Conservation (phyloP, 2,113 vertebrate species). For the Micronycteris hirsuta region DNA sequence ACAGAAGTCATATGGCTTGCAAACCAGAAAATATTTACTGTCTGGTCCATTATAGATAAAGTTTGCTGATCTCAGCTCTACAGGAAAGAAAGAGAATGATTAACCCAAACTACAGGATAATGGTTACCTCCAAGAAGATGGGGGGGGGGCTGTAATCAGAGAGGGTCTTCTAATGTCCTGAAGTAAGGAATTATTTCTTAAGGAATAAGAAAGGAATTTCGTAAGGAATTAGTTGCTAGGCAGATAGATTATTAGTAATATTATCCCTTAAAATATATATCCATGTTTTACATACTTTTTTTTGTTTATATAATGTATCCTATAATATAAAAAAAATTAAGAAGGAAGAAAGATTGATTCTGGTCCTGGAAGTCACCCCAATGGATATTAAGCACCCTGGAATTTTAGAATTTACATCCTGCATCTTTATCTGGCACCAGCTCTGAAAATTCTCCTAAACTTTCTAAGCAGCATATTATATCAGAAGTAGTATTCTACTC, state of each 20-base stretch:
- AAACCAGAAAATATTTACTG: not conserved
- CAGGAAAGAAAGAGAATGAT: not conserved
- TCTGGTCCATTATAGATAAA: not conserved
- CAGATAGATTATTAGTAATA: not conserved
- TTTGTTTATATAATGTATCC: not conserved
- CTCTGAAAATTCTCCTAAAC: not conserved
- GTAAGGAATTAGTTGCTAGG: not conserved
- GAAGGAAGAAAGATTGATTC: not conserved
- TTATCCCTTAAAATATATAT: not conserved
- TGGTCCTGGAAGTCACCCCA: not conserved
- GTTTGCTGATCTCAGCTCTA: not conserved
- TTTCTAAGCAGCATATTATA: not conserved
- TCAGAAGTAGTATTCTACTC: not conserved
- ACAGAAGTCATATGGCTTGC: not conserved
- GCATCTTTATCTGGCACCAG: not conserved
- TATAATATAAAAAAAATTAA: not conserved
- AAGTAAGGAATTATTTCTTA: not conserved
- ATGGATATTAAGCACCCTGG: not conserved
- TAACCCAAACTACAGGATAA: not conserved
- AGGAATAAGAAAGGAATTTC: too few relatives aligned
- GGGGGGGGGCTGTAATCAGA: not conserved
- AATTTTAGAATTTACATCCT: not conserved
- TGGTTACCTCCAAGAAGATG: not conserved
- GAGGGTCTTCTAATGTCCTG: not conserved
- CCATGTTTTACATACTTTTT: not conserved